A percentile compares a stretch with the other conserved stretches of the same genome.
Evolutionary conservation across 2,888 invertebrate genomes (phyloP).

Genomic region (Cryptocephalus primarius): DNA sequence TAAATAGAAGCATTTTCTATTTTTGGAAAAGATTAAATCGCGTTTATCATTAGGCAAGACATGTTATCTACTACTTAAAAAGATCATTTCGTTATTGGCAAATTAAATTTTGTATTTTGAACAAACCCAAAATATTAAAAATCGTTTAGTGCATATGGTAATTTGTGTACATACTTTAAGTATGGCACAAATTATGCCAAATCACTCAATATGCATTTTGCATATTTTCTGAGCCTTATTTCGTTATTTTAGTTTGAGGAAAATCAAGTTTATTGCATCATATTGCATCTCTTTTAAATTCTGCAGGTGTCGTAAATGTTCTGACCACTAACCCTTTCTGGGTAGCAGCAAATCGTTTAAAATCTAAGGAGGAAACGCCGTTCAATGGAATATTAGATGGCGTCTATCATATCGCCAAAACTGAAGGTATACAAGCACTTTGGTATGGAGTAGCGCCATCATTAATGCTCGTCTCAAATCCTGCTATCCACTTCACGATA

Average conservation of each 20-base stretch:
- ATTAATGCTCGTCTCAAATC: slow-evolving; percentile 76
- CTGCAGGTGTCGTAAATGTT: slow-evolving; percentile 78
- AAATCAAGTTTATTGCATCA: no score
- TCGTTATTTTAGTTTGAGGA: no score
- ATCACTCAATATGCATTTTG: no score
- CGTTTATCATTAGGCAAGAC: neutral
- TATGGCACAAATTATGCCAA: no score
- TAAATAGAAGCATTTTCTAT: neutral
- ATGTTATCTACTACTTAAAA: neutral
- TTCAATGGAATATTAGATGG: slow-evolving; percentile 50
- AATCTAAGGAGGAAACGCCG: slow-evolving; percentile 41
- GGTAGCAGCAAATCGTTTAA: slow-evolving; percentile 85
- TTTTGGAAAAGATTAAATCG: neutral
- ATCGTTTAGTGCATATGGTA: no score
- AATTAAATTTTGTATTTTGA: no score
- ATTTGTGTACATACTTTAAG: no score
- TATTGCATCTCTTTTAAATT: slow-evolving; percentile 23
- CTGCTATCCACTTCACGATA: slow-evolving; percentile 86
- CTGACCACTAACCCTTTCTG: slow-evolving; percentile 79
- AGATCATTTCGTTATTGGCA: no score
- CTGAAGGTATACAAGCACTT: slow-evolving; percentile 63
- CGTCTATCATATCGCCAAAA: slow-evolving; percentile 53
- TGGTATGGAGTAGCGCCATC: slow-evolving; percentile 83
- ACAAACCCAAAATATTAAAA: no score
- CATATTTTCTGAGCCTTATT: no score